Base-by-base conservation (phyloP, 2,113 vertebrate genomes). In the Syrrhaptes paradoxus region DNA sequence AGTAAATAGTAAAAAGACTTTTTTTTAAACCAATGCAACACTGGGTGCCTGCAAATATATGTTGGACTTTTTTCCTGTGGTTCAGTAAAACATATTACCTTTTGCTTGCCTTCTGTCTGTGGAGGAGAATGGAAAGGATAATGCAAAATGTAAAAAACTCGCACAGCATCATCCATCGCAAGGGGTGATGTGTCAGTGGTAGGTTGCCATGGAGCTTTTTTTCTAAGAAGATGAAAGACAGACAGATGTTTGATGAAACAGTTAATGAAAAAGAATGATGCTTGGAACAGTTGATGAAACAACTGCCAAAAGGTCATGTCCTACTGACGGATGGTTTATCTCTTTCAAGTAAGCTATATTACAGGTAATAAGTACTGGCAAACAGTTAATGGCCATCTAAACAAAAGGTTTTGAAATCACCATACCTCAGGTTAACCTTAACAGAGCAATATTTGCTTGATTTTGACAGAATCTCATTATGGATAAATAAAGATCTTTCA, bases 261-360 rank as follows among this genome's bases (percentile, higher is more conserved):
- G 45, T 49, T 90, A 89, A 85, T 89, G 87, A 85, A 90, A 93
- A 88, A 78, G 95, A 84, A 77, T 87, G 81, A 57, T 80, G 36
- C 61, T 68, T 78, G 68, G 52, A 90, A 92, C 10, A 81, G 72
- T 43, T 88, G 87, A 81, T 90, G 63, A 72, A 95, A 79, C 68
- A 81, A 7, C 55, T 78, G 85, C 75, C 82, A 65, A 85, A 87
- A 85, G 77, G 84, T 4, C 66, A 86, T 51, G 65, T 89, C 68
- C 57, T 90, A 19, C 68, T 94, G 93, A 88, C 78, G 70, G 57
- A 94, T 84, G 49, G 65, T 88, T 96, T 88, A 36, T 81, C 68
- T 78, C 76, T 95, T 88, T 86, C 59, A 75, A 68, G 68, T 71
- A 71, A 86, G 65, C 34, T 84, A 38, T 74, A 46, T 51, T 88